Conservation (phyloP, 1,140 invertebrate species). For the Brachionus manjavacas region DNA sequence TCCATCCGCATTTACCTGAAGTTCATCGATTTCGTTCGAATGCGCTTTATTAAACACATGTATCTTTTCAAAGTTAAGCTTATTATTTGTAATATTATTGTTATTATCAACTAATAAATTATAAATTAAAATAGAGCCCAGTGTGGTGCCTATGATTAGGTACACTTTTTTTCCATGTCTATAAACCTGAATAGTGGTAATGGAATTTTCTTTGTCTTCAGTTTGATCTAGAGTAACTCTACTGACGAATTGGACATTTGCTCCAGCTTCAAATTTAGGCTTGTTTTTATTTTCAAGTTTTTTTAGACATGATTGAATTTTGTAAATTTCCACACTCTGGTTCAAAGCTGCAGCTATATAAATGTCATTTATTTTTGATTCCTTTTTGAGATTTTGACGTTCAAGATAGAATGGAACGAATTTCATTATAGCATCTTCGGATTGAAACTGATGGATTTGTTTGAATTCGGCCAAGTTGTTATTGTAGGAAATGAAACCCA, state of each 20-base stretch:
- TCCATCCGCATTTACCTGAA: background rate
- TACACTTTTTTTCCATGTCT: background rate
- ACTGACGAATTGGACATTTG: background rate
- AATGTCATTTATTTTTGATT: background rate
- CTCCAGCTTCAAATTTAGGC: background rate
- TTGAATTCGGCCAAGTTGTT: constrained; percentile 21
- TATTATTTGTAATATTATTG: constrained; percentile 1
- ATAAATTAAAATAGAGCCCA: background rate
- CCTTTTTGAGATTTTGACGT: background rate
- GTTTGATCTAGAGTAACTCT: background rate
- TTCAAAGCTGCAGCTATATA: constrained; percentile 13
- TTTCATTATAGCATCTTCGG: constrained; percentile 26
- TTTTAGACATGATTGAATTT: background rate
- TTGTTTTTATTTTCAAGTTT: background rate
- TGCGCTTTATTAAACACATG: background rate
- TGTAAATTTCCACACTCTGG: background rate
- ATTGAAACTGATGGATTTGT: constrained; percentile 19
- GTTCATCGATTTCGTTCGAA: constrained; percentile 7
- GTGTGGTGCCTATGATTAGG: background rate
- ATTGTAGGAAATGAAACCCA: background rate
- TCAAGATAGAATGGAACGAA: constrained; percentile 7
- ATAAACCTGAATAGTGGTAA: background rate
- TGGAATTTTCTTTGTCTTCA: background rate
- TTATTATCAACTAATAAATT: constrained; percentile 14
- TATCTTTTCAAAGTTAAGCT: constrained; percentile 18